Percentiles rank a stretch among this genome's conserved stretches.
phyloP scores from a whole-genome alignment of 2,797 vertebrate species.

The Oreonectes daqikongensis region DNA sequence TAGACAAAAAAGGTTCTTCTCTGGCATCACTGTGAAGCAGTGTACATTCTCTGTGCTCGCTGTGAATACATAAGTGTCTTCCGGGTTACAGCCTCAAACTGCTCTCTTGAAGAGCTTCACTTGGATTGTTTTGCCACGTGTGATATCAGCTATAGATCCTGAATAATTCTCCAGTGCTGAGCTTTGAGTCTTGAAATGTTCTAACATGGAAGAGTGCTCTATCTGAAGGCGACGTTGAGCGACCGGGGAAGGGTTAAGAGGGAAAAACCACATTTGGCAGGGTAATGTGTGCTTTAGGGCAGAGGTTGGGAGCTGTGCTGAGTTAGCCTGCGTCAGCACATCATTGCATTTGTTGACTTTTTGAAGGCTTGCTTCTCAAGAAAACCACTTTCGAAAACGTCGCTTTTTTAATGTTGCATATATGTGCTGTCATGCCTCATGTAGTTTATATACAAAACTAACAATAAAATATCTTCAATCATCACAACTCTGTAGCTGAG shows the following conservation, averaged over 20 bases:
- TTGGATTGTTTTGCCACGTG: not conserved
- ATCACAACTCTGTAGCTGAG: too few species aligned
- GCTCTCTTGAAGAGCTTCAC: not conserved
- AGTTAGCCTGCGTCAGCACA: conserved; percentile 50
- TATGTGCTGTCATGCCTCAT: too few species aligned
- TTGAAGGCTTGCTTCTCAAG: conserved; percentile 27
- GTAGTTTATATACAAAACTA: too few species aligned
- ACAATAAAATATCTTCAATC: too few species aligned
- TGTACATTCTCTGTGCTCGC: too few species aligned
- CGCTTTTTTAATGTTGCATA: not conserved
- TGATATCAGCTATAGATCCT: not conserved
- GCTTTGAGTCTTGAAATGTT: too few species aligned
- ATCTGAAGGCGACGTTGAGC: not conserved
- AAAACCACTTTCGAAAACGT: conserved; percentile 36
- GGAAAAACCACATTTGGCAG: conserved; percentile 25
- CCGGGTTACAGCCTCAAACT: too few species aligned
- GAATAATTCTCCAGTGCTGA: too few species aligned
- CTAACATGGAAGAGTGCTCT: too few species aligned
- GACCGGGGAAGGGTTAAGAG: conserved; percentile 11
- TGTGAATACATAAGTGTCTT: too few species aligned
- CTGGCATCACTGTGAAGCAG: too few species aligned
- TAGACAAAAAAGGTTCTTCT: too few species aligned
- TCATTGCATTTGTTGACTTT: conserved; percentile 18
- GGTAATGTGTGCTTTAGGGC: conserved; percentile 1
- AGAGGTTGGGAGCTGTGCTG: conserved; percentile 35